phyloP scores from a whole-genome alignment of 2,888 invertebrate species.

The Callimorpha dominula region DNA sequence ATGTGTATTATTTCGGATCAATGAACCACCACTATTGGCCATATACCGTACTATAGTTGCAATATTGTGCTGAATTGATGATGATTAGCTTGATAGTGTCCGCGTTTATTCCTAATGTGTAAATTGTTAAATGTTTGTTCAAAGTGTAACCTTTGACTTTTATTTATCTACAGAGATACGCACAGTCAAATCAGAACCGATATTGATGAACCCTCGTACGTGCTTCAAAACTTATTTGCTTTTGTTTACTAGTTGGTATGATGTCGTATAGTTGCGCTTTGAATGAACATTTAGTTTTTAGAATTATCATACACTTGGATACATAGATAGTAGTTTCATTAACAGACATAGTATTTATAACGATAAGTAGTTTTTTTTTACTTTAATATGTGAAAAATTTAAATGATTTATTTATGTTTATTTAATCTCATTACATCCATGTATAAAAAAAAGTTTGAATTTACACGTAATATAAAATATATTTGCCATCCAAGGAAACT shows the following conservation, averaged over 20 bases:
- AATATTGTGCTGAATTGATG: background rate
- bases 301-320: background rate
- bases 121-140: slow-evolving; percentile 49
- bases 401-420: no score
- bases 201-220: slow-evolving; percentile 57
- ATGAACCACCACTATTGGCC: background rate
- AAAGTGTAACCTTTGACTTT: slow-evolving; percentile 45
- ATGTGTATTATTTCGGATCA: no score
- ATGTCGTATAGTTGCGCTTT: slow-evolving; percentile 30
- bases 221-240: slow-evolving; percentile 21
- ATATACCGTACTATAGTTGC: background rate
- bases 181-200: slow-evolving; percentile 59
- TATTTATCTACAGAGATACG: slow-evolving; percentile 65
- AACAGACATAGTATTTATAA: background rate
- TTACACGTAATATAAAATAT: no score
- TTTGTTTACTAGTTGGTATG: slow-evolving; percentile 2
- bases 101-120: background rate
- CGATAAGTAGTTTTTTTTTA: no score
- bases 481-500: background rate
- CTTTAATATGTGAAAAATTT: no score
- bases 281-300: slow-evolving; percentile 38
- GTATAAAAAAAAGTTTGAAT: no score
- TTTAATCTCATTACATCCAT: no score
- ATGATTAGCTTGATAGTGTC: background rate
- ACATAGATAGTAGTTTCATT: slow-evolving; percentile 1